These are phyloP conservation scores for Bombus confusus DNA, from an alignment of 1,140 invertebrate genomes.

Conservation along the genomic window DNA sequence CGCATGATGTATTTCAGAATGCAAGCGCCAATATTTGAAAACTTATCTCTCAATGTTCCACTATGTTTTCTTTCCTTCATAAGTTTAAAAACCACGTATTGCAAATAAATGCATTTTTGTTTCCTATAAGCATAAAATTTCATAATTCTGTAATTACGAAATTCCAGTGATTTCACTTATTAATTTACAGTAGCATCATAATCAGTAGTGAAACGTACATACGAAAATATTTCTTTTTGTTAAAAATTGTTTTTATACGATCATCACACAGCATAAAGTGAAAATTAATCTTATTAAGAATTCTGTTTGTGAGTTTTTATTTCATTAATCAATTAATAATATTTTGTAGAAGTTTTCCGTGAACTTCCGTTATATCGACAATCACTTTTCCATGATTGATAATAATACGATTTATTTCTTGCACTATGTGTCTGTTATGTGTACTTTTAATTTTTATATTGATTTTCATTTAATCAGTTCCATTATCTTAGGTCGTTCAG, in stretches of 20 bases:
- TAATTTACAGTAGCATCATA: neutral
- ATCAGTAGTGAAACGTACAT: neutral
- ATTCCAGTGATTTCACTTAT: neutral
- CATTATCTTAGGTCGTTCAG: neutral
- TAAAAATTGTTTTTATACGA: neutral
- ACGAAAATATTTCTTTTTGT: neutral
- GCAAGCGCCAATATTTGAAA: constrained; percentile 24
- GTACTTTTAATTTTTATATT: neutral
- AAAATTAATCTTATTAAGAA: neutral
- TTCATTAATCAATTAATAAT: neutral
- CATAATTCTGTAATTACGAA: neutral
- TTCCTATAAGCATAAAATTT: neutral
- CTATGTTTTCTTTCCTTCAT: too few relatives aligned
- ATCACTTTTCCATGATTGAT: neutral
- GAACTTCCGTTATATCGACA: neutral
- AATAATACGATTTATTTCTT: neutral
- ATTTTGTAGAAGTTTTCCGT: neutral
- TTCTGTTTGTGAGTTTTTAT: neutral
- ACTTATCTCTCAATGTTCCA: too few relatives aligned
- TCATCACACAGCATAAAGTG: too few relatives aligned
- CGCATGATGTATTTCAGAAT: neutral
- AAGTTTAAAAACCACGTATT: too few relatives aligned
- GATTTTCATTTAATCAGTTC: neutral
- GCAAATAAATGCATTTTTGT: neutral
- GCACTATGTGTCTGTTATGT: neutral